A percentile compares a stretch with the other conserved stretches of the same genome.
Evolutionary conservation across 37 sponge, comb jelly and placozoan genomes (phyloP).

Genomic region (Cliona cf. orientalis): DNA sequence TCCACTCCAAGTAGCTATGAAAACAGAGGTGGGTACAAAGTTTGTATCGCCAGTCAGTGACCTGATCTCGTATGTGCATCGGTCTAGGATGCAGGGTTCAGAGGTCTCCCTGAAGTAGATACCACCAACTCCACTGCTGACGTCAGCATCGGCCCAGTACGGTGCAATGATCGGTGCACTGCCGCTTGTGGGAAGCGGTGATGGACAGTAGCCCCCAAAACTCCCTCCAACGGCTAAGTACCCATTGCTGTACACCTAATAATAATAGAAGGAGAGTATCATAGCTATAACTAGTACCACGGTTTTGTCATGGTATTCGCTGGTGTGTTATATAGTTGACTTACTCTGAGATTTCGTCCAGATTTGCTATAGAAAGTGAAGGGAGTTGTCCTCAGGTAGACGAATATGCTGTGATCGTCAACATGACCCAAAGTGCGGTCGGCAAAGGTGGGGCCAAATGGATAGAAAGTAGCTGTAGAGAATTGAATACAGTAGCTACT

Average conservation of each 20-base stretch:
- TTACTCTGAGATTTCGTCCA: neutral
- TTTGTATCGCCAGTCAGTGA: neutral
- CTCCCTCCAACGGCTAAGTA: neutral
- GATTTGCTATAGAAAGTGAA: neutral
- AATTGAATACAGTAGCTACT: neutral
- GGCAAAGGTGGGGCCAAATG: neutral
- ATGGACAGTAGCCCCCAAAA: neutral
- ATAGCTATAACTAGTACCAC: neutral
- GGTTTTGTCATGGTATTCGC: too few relatives aligned
- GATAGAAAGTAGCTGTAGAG: conserved; percentile 6
- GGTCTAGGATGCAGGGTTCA: neutral
- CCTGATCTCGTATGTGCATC: neutral
- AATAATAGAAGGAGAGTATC: neutral
- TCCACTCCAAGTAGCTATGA: neutral
- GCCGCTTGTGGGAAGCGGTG: neutral
- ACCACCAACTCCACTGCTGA: neutral
- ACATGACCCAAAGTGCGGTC: neutral
- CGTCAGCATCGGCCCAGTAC: conserved; percentile 4
- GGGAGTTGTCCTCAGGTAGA: neutral
- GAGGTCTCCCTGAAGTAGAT: conserved; percentile 7
- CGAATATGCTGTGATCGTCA: neutral
- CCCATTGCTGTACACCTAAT: conserved; percentile 16
- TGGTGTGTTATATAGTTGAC: neutral
- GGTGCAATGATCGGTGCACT: neutral
- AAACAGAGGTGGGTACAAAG: neutral